Conservation (phyloP, 2,113 vertebrate genomes). For the Otis tarda region DNA sequence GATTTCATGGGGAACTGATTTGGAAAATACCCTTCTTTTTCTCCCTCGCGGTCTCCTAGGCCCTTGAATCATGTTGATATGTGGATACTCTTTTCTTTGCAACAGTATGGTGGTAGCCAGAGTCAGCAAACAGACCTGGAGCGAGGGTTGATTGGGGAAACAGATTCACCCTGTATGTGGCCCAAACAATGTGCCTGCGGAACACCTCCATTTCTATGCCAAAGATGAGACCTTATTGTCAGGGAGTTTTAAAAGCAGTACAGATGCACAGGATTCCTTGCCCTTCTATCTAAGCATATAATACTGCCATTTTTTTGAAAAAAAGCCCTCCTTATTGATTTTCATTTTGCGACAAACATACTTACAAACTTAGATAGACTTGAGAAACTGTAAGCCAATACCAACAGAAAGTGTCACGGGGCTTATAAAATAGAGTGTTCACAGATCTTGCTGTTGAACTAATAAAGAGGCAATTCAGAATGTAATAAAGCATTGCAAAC, state of each 20-base stretch:
- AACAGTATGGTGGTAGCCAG: not conserved
- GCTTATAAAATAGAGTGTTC: conserved; percentile 6
- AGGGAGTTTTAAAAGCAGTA: conserved; percentile 14
- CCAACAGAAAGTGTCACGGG: not conserved
- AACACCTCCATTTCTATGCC: conserved; percentile 4
- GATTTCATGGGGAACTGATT: conserved; percentile 65
- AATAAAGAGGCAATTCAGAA: conserved; percentile 1
- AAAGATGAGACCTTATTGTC: conserved; percentile 15
- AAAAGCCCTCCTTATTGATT: conserved; percentile 44
- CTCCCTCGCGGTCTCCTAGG: conserved; percentile 3
- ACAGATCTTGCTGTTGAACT: not conserved
- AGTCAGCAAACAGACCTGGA: not conserved
- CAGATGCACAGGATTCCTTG: not conserved
- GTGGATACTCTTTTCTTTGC: conserved; percentile 44
- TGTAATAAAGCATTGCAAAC: conserved; percentile 3
- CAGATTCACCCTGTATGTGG: not conserved
- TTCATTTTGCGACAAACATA: conserved; percentile 42
- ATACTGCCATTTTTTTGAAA: not conserved
- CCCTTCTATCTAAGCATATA: not conserved
- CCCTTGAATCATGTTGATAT: conserved; percentile 23
- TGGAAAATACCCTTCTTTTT: conserved; percentile 58
- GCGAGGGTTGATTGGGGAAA: conserved; percentile 3
- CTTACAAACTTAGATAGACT: conserved; percentile 39
- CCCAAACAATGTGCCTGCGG: not conserved
- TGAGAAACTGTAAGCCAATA: conserved; percentile 36